A percentile compares a stretch with the other conserved stretches of the same genome.
Evolutionary conservation across 2,888 invertebrate genomes (phyloP).

Genomic region (Cosmopolites sordidus): DNA sequence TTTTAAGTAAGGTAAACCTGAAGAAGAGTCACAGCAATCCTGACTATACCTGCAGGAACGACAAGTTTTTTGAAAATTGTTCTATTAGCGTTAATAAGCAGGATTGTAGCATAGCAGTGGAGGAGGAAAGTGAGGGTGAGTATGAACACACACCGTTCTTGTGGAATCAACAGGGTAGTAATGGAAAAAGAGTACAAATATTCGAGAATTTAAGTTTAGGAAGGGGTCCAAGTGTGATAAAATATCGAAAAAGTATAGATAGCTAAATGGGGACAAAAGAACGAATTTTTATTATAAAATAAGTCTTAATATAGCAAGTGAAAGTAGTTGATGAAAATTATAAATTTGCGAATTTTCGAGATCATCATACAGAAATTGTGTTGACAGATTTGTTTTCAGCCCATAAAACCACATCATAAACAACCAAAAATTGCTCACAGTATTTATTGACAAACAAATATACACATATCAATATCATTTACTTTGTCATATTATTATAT

Average conservation of each 20-base stretch:
- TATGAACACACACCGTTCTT: conserved; percentile 37
- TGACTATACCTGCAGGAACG: conserved; percentile 31
- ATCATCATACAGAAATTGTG: no score
- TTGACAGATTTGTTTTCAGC: no score
- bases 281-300: no score
- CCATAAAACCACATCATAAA: no score
- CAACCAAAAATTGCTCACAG: no score
- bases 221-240: conserved; percentile 28
- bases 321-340: no score
- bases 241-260: conserved; percentile 32
- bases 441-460: no score
- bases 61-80: conserved; percentile 18
- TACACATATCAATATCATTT: no score
- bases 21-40: conserved; percentile 40
- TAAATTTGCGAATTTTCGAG: no score
- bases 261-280: conserved; percentile 16
- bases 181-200: conserved; percentile 30
- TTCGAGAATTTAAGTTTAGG: conserved; percentile 31
- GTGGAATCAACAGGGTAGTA: conserved; percentile 33
- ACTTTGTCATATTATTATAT: no score
- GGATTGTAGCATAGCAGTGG: conserved; percentile 30
- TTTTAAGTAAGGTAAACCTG: conserved; percentile 38
- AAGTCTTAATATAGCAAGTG: no score
- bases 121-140: conserved; percentile 30
- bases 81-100: conserved; percentile 3